Conservation (phyloP, 2,888 invertebrate genomes). For the Agyllia agylla region DNA sequence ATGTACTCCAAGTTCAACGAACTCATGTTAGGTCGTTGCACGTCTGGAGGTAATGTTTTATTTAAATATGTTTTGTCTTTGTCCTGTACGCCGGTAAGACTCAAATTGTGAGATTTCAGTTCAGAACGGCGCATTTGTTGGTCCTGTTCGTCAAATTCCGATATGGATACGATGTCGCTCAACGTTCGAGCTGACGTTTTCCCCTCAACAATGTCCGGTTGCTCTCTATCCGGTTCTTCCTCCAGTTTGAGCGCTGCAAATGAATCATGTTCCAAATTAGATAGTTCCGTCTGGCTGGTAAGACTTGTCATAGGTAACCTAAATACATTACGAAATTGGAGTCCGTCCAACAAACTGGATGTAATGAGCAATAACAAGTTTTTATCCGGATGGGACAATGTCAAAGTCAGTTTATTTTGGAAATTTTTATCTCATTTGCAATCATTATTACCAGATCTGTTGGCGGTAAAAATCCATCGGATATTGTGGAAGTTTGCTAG, state of each 20-base stretch:
- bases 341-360: constrained; percentile 46
- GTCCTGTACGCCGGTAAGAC: constrained; percentile 80
- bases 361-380: constrained; percentile 19
- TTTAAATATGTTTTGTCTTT: constrained; percentile 82
- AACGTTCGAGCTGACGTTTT: constrained; percentile 94
- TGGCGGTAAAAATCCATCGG: neutral
- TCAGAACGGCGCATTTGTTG: constrained; percentile 89
- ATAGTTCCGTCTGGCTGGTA: constrained; percentile 35
- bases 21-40: constrained; percentile 84
- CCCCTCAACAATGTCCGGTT: constrained; percentile 85
- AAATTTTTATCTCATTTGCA: neutral
- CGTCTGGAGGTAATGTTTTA: constrained; percentile 84
- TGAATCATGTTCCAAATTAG: constrained; percentile 79
- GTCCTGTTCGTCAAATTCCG: constrained; percentile 94
- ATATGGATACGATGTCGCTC: constrained; percentile 95
- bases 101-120: constrained; percentile 83
- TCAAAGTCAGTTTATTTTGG: constrained; percentile 29
- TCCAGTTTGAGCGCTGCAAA: constrained; percentile 91
- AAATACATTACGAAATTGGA: constrained; percentile 68
- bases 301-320: constrained; percentile 49
- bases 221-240: constrained; percentile 88
- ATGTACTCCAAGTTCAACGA: constrained; percentile 84
- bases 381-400: constrained; percentile 25
- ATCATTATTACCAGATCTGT: neutral
- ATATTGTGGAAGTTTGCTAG: neutral